Conservation (phyloP, 2,113 vertebrate genomes). For the Oophaga pumilio region DNA sequence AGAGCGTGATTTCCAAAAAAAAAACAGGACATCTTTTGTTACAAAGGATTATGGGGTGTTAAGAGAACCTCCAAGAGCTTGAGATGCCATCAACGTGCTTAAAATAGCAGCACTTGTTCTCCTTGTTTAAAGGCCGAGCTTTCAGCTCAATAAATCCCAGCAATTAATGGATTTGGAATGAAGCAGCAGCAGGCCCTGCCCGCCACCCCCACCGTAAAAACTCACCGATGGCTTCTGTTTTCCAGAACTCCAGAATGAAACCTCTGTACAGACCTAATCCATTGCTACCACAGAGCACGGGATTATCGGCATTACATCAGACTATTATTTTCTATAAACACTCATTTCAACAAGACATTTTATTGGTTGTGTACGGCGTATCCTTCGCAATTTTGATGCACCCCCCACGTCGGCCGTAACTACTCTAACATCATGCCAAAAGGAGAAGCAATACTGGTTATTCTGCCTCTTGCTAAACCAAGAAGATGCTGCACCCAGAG, state of each 20-base stretch:
- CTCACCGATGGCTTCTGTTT: background rate
- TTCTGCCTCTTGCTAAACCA: too few relatives aligned
- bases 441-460: too few relatives aligned
- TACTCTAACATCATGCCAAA: background rate
- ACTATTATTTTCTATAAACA: constrained; percentile 4
- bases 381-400: too few relatives aligned
- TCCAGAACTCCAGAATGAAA: constrained; percentile 9
- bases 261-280: background rate
- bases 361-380: background rate
- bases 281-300: background rate
- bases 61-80: background rate
- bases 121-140: constrained; percentile 47
- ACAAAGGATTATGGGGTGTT: constrained; percentile 53
- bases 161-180: constrained; percentile 56
- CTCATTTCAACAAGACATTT: background rate
- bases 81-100: constrained; percentile 30
- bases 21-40: constrained; percentile 32
- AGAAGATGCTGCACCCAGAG: too few relatives aligned
- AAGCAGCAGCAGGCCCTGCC: constrained; percentile 17
- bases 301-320: background rate
- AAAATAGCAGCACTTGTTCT: constrained; percentile 55
- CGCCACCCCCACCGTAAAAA: constrained; percentile 28
- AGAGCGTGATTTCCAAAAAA: background rate
- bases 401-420: background rate
- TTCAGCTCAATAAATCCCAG: constrained; percentile 56